Conservation (phyloP, 2,797 vertebrate genomes). For the Anguilla megastoma region DNA sequence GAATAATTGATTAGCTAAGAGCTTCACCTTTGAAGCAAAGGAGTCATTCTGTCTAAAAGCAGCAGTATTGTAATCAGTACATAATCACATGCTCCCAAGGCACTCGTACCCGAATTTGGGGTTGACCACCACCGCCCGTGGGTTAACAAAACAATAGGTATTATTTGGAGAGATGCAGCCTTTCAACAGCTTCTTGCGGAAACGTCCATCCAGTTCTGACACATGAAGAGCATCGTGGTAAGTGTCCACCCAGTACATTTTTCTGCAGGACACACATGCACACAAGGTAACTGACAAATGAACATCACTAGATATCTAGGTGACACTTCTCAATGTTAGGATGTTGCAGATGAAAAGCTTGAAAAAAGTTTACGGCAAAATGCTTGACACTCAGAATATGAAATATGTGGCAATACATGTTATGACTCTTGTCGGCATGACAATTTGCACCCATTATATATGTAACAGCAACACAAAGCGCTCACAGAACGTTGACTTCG, state of each 20-base stretch:
- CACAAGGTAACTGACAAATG: slow-evolving; percentile 27
- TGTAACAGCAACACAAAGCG: background rate
- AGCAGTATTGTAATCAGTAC: background rate
- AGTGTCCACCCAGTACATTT: slow-evolving; percentile 69
- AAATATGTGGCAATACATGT: slow-evolving; percentile 4
- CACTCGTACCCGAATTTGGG: slow-evolving; percentile 69
- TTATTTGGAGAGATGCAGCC: slow-evolving; percentile 59
- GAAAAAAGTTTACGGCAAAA: background rate
- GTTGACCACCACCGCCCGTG: slow-evolving; percentile 69
- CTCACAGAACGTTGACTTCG: no score
- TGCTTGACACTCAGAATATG: background rate
- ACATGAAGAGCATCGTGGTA: slow-evolving; percentile 65
- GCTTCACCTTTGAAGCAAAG: background rate
- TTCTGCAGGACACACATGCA: slow-evolving; percentile 55
- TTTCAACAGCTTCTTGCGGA: slow-evolving; percentile 65
- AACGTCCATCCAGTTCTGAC: slow-evolving; percentile 72
- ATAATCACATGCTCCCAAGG: background rate
- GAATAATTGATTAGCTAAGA: background rate
- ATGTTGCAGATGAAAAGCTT: background rate
- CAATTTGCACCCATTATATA: no score
- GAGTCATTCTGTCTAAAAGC: background rate
- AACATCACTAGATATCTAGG: background rate
- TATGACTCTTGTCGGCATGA: background rate
- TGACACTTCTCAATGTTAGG: background rate
- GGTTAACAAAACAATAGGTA: slow-evolving; percentile 63